Base-by-base conservation (phyloP, 2,888 invertebrate species). In the Laspeyria flexula region DNA sequence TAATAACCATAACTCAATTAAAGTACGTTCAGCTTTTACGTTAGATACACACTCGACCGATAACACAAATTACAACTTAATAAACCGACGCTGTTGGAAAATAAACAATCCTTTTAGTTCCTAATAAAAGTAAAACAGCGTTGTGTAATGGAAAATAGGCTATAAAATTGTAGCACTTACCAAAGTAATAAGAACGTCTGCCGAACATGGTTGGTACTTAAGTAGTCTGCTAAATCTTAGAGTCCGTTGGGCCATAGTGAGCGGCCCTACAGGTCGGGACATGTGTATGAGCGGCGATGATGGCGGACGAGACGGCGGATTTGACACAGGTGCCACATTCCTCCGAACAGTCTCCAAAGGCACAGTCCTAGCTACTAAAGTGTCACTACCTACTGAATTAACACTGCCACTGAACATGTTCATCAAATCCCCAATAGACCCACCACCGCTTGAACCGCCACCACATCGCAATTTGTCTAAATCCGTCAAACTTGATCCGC, bases 361-460 rank as follows among this genome's bases (percentile, higher is more conserved):
- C 42, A 96, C 95, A 21, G 95, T 94, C 68, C 94, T 92, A 6
- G 96, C 96, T 33, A 96, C 94, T 64, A 96, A 82, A 39, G 94
- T 94, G 69, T 96, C 96, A 81, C 96, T 95, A 12, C 95, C 93
- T 1, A 96, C 93, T 66, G 95, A 96, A 92, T 94, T 95, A 55
- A 93, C 94, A 75, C 94, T 95, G 30, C 95, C 95, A 55, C 96
- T 96, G 73, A 95, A 96, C 77, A 94, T 94, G 81, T 96, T 96
- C 96, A 96, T 96, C 70, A 96, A 86, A 80, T 96, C 96, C 1
- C 96, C 96, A 38, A 96, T 96, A 67, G 96, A 96, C 12, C 95
- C 95, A 13, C 93, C 90, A 2, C 90, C 87, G 54, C 88, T 91
- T 0, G 91, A 88, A 1, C 90, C 85, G 9, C 81, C 86, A 21